These are phyloP conservation scores for Forbesichthys papilliferus DNA, from an alignment of 2,113 vertebrate species.

Conservation along the genomic window DNA sequence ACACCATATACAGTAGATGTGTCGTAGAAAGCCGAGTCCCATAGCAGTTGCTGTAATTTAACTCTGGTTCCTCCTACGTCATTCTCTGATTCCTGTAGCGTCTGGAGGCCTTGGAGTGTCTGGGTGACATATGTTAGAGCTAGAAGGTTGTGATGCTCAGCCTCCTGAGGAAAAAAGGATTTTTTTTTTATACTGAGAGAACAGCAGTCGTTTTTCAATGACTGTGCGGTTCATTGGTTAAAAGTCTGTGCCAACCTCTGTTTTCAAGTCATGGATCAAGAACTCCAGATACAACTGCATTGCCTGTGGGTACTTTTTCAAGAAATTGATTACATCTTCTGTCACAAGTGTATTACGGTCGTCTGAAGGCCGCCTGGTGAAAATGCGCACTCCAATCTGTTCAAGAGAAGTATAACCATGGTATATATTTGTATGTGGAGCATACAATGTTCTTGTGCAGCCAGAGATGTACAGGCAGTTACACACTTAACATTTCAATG, in stretches of 20 bases:
- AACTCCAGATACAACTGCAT: constrained; percentile 67
- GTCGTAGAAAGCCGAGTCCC: constrained; percentile 62
- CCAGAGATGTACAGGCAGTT: neutral
- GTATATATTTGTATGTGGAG: too few relatives aligned
- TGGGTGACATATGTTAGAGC: constrained; percentile 59
- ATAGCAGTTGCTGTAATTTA: constrained; percentile 68
- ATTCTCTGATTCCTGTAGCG: constrained; percentile 18
- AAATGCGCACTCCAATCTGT: constrained; percentile 69
- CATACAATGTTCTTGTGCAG: too few relatives aligned
- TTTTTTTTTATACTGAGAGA: neutral
- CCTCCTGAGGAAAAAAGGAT: constrained; percentile 47
- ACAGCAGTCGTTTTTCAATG: constrained; percentile 10
- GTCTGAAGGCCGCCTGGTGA: constrained; percentile 52
- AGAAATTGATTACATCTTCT: constrained; percentile 48
- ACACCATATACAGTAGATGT: constrained; percentile 54
- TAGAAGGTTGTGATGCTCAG: constrained; percentile 67
- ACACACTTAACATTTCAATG: neutral
- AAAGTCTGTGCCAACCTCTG: constrained; percentile 53
- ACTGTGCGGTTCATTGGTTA: constrained; percentile 21
- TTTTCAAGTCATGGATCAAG: constrained; percentile 58
- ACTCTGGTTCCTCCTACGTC: constrained; percentile 38
- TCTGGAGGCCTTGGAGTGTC: constrained; percentile 16
- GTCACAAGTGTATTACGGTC: constrained; percentile 30
- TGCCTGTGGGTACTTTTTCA: constrained; percentile 60
- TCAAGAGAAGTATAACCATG: constrained; percentile 1